phyloP scores from a whole-genome alignment of 2,888 invertebrate genomes.

The Tachina lurida region DNA sequence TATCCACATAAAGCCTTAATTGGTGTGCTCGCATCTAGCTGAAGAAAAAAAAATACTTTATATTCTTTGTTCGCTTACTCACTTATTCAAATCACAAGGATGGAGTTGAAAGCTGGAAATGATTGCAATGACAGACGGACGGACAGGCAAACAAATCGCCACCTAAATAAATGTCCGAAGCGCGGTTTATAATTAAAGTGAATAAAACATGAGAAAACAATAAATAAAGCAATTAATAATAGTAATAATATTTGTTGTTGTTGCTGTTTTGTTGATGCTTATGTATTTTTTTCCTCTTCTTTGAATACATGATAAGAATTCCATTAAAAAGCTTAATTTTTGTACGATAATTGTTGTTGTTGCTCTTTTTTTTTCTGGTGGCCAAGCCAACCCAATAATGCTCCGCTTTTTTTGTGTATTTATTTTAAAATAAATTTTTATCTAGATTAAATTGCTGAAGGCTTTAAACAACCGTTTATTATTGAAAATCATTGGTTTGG shows the following conservation, averaged over 20 bases:
- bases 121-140: constrained; percentile 31
- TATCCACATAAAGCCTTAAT: constrained; percentile 53
- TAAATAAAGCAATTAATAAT: constrained; percentile 64
- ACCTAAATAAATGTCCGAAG: constrained; percentile 40
- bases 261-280: constrained; percentile 2
- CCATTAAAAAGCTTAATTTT: constrained; percentile 61
- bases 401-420: constrained; percentile 12
- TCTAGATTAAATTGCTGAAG: constrained; percentile 67
- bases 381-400: constrained; percentile 17
- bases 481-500: constrained; percentile 69
- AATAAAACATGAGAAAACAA: constrained; percentile 52
- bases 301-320: constrained; percentile 61
- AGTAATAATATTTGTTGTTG: constrained; percentile 53
- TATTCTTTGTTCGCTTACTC: constrained; percentile 21
- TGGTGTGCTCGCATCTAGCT: constrained; percentile 25
- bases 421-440: constrained; percentile 48
- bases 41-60: constrained; percentile 30
- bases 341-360: constrained; percentile 1
- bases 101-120: constrained; percentile 45
- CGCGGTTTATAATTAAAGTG: constrained; percentile 58
- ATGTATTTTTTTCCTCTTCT: neutral
- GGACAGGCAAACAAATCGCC: constrained; percentile 46
- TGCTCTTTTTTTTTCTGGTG: constrained; percentile 1
- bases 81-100: constrained; percentile 49
- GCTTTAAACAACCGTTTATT: constrained; percentile 70